These are phyloP conservation scores for Brachyhypopomus gauderio DNA, from an alignment of 2,113 vertebrate species.

Conservation along the genomic window DNA sequence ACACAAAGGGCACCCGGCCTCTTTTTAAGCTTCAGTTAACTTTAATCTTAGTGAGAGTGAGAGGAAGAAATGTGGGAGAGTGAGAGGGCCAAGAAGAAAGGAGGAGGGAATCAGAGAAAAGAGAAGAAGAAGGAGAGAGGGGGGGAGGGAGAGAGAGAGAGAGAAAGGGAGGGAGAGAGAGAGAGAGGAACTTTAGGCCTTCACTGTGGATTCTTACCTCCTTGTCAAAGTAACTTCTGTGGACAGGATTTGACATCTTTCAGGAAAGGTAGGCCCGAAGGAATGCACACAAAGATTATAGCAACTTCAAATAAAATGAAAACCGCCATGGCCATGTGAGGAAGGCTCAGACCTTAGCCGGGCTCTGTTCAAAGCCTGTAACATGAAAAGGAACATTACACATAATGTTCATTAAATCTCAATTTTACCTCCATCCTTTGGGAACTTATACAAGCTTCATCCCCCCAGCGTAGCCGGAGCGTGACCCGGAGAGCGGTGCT, in stretches of 20 bases:
- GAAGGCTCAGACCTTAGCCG: slow-evolving; percentile 49
- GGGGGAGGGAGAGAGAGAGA: neutral
- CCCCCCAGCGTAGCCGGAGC: neutral
- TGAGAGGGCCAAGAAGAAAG: neutral
- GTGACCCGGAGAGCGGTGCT: neutral
- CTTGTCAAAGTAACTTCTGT: slow-evolving; percentile 65
- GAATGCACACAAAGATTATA: slow-evolving; percentile 65
- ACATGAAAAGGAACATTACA: slow-evolving; percentile 52
- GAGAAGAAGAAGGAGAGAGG: neutral
- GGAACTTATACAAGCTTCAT: slow-evolving; percentile 36
- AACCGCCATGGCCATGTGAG: slow-evolving; percentile 56
- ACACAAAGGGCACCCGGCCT: slow-evolving; percentile 40
- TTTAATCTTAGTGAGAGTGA: slow-evolving; percentile 50
- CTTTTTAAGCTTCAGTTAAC: slow-evolving; percentile 51
- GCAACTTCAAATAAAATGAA: slow-evolving; percentile 69
- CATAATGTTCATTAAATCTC: slow-evolving; percentile 46
- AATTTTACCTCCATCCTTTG: slow-evolving; percentile 46
- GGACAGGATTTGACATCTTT: slow-evolving; percentile 64
- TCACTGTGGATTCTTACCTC: slow-evolving; percentile 60
- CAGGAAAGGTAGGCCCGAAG: slow-evolving; percentile 62
- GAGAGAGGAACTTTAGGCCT: slow-evolving; percentile 30
- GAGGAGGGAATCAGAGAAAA: neutral
- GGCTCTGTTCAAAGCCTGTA: slow-evolving; percentile 57
- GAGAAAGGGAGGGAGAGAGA: neutral
- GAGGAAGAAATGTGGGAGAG: neutral